A percentile compares a stretch with the other conserved stretches of the same genome.
Evolutionary conservation across 2,113 vertebrate genomes (phyloP).

Genomic region (Thalassoma bifasciatum): DNA sequence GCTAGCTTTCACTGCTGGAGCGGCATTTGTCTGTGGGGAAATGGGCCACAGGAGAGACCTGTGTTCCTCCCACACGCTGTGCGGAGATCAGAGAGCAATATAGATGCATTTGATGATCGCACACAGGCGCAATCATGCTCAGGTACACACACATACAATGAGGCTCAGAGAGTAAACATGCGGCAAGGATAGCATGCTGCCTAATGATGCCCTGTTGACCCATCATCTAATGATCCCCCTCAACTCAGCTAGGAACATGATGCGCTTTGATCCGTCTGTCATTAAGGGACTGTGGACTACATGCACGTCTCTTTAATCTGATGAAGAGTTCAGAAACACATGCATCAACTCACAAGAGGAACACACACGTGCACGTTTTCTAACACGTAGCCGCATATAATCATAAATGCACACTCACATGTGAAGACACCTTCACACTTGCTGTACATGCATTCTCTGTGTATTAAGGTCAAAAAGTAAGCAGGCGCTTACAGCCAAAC

Average conservation of each 20-base stretch:
- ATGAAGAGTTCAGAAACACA: constrained; percentile 52
- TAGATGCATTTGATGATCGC: constrained; percentile 54
- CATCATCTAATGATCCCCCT: constrained; percentile 72
- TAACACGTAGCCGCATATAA: background rate
- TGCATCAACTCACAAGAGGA: constrained; percentile 10
- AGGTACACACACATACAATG: constrained; percentile 25
- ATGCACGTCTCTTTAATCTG: constrained; percentile 61
- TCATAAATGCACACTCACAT: constrained; percentile 4
- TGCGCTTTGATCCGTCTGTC: constrained; percentile 78
- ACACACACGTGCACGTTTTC: background rate
- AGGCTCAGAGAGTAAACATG: constrained; percentile 37
- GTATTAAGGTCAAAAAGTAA: background rate
- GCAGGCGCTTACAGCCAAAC: background rate
- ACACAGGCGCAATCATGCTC: background rate
- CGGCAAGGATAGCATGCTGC: constrained; percentile 49
- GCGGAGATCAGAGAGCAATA: constrained; percentile 66
- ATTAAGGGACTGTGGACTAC: constrained; percentile 60
- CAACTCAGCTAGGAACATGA: constrained; percentile 59
- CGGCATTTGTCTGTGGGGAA: constrained; percentile 68
- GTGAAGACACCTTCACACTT: background rate
- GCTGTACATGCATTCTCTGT: constrained; percentile 2
- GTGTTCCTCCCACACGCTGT: constrained; percentile 68
- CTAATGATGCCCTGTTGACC: constrained; percentile 77
- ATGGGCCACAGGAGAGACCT: constrained; percentile 66
- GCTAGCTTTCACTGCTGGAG: constrained; percentile 60